Evolutionary conservation across 2,888 invertebrate species (phyloP).

Genomic region (Polydrusus cervinus): DNA sequence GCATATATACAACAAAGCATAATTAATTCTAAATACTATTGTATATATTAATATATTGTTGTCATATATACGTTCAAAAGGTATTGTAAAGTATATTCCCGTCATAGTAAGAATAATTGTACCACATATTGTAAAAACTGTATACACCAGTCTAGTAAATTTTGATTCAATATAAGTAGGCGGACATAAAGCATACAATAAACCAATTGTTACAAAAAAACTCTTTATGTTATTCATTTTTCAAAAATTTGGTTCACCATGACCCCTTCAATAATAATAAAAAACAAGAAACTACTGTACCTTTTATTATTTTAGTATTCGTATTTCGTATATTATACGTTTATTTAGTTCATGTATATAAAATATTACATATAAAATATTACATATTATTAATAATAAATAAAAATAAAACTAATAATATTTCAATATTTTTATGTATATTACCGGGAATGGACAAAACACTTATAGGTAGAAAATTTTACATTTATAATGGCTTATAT

Average conservation of each 20-base stretch:
- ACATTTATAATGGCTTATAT: too few species aligned
- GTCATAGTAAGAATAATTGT: background rate
- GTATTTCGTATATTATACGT: too few species aligned
- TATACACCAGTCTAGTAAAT: background rate
- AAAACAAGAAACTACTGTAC: background rate
- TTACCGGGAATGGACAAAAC: too few species aligned
- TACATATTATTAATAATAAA: too few species aligned
- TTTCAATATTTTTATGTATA: too few species aligned
- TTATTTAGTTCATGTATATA: too few species aligned
- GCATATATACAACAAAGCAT: background rate
- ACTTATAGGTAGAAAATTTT: too few species aligned
- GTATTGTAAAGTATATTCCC: background rate
- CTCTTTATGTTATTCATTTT: background rate
- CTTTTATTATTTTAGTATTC: too few species aligned
- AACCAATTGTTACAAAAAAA: background rate
- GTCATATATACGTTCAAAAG: background rate
- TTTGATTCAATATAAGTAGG: background rate
- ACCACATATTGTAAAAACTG: background rate
- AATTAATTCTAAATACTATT: background rate
- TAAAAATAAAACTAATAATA: too few species aligned
- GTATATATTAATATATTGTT: background rate
- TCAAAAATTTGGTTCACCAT: background rate
- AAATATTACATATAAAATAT: too few species aligned
- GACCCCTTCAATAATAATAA: background rate
- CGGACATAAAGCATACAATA: background rate